These are phyloP conservation scores for Brachionus paranguensis DNA, from an alignment of 1,140 invertebrate species.

Conservation along the genomic window DNA sequence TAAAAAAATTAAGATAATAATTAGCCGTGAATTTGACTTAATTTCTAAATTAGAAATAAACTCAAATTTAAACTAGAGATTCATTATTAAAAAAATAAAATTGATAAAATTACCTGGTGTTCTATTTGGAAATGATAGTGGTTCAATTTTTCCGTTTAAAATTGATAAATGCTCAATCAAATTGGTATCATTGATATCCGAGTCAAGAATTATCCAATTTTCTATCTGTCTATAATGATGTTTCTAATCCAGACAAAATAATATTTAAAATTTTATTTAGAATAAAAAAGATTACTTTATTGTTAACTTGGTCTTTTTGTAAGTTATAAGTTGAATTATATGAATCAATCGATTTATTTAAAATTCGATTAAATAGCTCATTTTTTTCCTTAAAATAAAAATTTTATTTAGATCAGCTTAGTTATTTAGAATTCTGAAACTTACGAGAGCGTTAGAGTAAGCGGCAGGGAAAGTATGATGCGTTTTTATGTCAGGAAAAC, in stretches of 20 bases:
- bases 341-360: background rate
- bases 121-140: background rate
- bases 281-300: background rate
- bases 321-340: constrained; percentile 9
- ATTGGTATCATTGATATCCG: background rate
- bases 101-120: background rate
- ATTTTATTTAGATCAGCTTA: background rate
- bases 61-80: too few relatives aligned
- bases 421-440: background rate
- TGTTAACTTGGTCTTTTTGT: background rate
- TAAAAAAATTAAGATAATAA: too few relatives aligned
- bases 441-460: background rate
- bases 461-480: constrained; percentile 16
- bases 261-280: background rate
- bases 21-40: too few relatives aligned
- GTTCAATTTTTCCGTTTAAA: background rate
- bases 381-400: background rate
- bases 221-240: background rate
- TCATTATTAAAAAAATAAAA: too few relatives aligned
- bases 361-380: background rate
- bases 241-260: background rate
- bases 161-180: background rate
- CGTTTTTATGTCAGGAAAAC: background rate
- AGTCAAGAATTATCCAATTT: constrained; percentile 12
- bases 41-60: too few relatives aligned